Evolutionary conservation across 1,140 invertebrate species (phyloP), one percentile per base, ranked within the genome.

Genomic region (Tribolium madens): DNA sequence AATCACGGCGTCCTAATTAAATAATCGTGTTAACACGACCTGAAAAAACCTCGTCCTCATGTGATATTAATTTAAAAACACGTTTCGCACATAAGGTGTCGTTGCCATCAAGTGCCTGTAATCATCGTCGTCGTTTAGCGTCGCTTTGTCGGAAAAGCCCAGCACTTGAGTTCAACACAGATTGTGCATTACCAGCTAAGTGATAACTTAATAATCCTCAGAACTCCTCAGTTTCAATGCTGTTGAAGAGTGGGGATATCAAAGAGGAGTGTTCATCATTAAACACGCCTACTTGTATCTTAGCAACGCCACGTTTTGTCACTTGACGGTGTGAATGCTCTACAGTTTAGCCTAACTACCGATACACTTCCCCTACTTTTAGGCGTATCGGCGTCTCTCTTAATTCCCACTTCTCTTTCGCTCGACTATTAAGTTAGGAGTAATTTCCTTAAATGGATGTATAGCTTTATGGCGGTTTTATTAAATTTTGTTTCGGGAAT

Each of bases 221-320:
- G 68, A 60, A 73, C 68, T 69, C 48, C 64, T 64, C 46, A 13
- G 18, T 72, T 69, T 76, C 64, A 71, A 46, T 42, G 26, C 50
- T 21, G 10, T 46, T 12, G 4, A 52, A 31, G 50, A 72, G 46
- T 50, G 70, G 70, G 70, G 70, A 52, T 52, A 17, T 18, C 17
- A 42, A 42, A 12, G 26, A 10, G 68, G 77, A 14, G 73, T 33
- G 42, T 42, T 33, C 15, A 13, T 13, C 33, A 13, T 12, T 17
- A 57, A 52, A n/a, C 64, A 70, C 77, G 73, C 77, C 77, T 72
- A 31, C 73, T 53, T 71, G 77, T 78, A 70, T 78, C 77, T 78
- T 78, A 78, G 77, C 77, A 78, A 78, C 77, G 73, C 71, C 72
- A 71, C 73, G 73, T 75, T 69, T 78, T 75, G 77, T 78, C 77